phyloP scores from a whole-genome alignment of 2,888 invertebrate genomes.

The Diloba caeruleocephala region DNA sequence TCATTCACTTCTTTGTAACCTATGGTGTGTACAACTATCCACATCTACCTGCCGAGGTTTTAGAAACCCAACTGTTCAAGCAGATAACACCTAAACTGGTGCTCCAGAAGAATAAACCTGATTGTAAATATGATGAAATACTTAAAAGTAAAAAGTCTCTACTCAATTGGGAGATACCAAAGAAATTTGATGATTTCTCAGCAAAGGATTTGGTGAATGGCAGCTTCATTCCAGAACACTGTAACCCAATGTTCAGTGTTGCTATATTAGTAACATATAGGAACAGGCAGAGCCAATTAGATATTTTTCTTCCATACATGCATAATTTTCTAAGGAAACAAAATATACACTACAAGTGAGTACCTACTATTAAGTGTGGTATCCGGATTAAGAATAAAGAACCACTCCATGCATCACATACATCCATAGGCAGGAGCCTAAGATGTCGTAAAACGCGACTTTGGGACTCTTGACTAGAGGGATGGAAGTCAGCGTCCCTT shows the following conservation, averaged over 20 bases:
- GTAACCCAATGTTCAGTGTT: slow-evolving; percentile 89
- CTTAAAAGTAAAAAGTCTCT: slow-evolving; percentile 61
- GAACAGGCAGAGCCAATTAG: slow-evolving; percentile 93
- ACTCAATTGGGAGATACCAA: slow-evolving; percentile 62
- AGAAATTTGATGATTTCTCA: slow-evolving; percentile 63
- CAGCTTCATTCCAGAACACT: slow-evolving; percentile 71
- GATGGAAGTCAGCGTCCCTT: no score
- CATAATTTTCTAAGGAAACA: slow-evolving; percentile 95
- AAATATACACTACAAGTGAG: slow-evolving; percentile 92
- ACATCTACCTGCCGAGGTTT: slow-evolving; percentile 33
- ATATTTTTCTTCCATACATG: slow-evolving; percentile 94
- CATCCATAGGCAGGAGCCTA: no score
- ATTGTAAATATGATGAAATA: slow-evolving; percentile 75
- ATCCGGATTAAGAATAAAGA: no score
- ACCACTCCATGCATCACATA: no score
- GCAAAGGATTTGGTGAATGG: slow-evolving; percentile 72
- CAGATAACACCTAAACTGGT: slow-evolving; percentile 55
- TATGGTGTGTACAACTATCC: slow-evolving; percentile 41
- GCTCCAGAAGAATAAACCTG: slow-evolving; percentile 56
- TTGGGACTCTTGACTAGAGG: no score
- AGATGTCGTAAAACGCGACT: no score
- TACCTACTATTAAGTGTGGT: no score
- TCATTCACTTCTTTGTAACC: slow-evolving; percentile 22
- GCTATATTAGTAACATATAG: slow-evolving; percentile 95
- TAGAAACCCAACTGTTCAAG: slow-evolving; percentile 34